Percentiles rank a stretch among this genome's conserved stretches.
phyloP scores from a whole-genome alignment of 2,888 invertebrate genomes.

The Hyalella azteca region DNA sequence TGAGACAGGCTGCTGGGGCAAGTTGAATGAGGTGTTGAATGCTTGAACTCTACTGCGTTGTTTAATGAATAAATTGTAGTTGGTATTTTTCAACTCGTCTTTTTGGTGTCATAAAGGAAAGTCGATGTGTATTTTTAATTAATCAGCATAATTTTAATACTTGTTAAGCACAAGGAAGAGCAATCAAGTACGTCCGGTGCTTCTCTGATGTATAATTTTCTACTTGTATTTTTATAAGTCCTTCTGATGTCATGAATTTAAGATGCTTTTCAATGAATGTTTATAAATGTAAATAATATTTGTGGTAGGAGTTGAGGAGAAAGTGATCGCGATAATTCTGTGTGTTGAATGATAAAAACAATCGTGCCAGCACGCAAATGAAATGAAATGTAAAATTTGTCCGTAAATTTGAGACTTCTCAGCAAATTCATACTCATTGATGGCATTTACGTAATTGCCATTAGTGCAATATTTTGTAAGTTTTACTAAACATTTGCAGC shows the following conservation, averaged over 20 bases:
- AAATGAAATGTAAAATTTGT: not conserved
- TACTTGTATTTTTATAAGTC: constrained; percentile 24
- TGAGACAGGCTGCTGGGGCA: no score
- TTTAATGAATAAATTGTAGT: no score
- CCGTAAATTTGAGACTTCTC: not conserved
- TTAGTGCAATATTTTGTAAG: no score
- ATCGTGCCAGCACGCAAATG: not conserved
- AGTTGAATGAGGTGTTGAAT: no score
- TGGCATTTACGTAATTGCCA: no score
- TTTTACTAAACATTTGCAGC: no score
- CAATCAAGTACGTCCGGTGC: constrained; percentile 20
- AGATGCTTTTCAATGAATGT: no score
- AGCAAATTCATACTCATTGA: no score
- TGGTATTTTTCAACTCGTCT: not conserved
- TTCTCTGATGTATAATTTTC: constrained; percentile 20
- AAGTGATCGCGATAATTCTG: not conserved
- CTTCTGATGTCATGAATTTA: not conserved
- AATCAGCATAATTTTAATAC: not conserved
- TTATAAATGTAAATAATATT: no score
- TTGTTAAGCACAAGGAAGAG: no score
- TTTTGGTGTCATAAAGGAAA: not conserved
- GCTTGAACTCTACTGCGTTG: no score
- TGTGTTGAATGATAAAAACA: not conserved
- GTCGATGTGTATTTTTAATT: not conserved
- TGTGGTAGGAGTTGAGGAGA: not conserved